phyloP scores from a whole-genome alignment of 2,797 vertebrate species.

The Eurystomus glaucurus region DNA sequence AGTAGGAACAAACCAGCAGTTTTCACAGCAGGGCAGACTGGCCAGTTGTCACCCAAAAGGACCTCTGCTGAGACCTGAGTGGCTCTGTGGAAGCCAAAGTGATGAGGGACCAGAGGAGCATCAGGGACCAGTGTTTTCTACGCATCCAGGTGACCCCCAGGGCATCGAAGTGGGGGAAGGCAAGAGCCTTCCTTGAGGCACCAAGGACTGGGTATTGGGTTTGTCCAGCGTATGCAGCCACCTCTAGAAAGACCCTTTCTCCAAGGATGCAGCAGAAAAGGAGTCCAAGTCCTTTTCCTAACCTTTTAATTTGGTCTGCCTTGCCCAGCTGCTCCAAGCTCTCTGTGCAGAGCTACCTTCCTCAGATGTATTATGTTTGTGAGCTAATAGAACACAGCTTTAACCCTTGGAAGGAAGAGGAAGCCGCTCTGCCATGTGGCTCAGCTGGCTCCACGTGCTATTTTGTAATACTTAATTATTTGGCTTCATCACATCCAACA shows the following conservation, averaged over 20 bases:
- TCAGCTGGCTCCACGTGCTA: background rate
- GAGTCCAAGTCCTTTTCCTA: background rate
- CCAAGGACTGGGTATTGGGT: rapidly evolving
- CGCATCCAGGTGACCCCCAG: background rate
- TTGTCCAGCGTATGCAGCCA: background rate
- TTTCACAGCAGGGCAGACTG: background rate
- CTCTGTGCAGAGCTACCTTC: background rate
- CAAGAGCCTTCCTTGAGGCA: background rate
- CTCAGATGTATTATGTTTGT: rapidly evolving
- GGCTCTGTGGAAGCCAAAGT: background rate
- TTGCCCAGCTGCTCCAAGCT: rapidly evolving
- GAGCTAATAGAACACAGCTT: background rate
- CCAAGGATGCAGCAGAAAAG: background rate
- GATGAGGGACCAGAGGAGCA: background rate
- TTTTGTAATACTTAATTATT: background rate
- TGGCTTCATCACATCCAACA: background rate
- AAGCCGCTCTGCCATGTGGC: background rate
- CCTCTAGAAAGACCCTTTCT: background rate
- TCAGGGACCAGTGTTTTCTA: background rate
- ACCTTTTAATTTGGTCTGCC: background rate
- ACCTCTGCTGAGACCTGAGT: background rate
- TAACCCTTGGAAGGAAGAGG: background rate
- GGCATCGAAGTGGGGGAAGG: background rate
- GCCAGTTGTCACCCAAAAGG: background rate
- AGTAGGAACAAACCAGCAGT: background rate